phyloP scores from a whole-genome alignment of 2,113 vertebrate genomes.

The Podilymbus podiceps region DNA sequence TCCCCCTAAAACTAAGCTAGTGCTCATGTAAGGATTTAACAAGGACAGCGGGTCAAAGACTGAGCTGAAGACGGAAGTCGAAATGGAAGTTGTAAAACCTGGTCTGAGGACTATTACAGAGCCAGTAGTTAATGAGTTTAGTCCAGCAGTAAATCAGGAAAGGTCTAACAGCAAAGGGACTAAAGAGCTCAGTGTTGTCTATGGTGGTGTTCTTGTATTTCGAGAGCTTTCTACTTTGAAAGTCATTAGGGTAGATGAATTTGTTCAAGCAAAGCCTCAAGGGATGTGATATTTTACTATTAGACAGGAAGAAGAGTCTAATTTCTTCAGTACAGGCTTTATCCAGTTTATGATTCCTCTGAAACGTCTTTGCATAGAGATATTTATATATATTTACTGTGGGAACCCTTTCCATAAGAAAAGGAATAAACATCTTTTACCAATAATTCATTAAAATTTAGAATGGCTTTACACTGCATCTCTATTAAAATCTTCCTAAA shows the following conservation, averaged over 20 bases:
- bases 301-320: not conserved
- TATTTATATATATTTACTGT: not conserved
- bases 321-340: not conserved
- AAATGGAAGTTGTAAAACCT: conserved; percentile 38
- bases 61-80: not conserved
- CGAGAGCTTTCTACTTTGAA: not conserved
- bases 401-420: not conserved
- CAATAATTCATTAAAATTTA: not conserved
- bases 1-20: not conserved
- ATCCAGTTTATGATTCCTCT: not conserved
- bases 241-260: not conserved
- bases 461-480: not conserved
- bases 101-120: not conserved
- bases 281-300: not conserved
- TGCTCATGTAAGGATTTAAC: not conserved
- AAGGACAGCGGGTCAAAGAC: not conserved
- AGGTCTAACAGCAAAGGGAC: not conserved
- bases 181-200: not conserved
- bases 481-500: not conserved
- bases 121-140: conserved; percentile 14
- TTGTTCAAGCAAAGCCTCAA: conserved; percentile 7
- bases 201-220: not conserved
- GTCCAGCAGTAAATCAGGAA: conserved; percentile 36
- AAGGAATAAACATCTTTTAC: not conserved
- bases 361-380: not conserved